Evolutionary conservation across 2,797 vertebrate genomes (phyloP).

Genomic region (Eulemur coronatus): DNA sequence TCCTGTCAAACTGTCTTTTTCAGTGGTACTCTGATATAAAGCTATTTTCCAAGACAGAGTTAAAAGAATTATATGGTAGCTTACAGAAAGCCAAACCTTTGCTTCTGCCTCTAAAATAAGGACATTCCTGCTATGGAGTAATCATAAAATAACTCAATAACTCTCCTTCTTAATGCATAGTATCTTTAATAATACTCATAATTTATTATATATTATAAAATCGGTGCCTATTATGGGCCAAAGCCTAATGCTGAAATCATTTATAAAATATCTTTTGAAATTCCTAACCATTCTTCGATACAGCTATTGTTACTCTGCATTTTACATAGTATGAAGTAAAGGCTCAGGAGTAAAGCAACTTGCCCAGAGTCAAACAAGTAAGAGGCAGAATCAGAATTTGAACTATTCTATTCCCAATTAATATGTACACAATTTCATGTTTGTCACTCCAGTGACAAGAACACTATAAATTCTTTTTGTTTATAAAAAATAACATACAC

Average conservation of each 20-base stretch:
- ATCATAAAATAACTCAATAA: not conserved
- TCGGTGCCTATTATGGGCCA: not conserved
- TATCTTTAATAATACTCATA: not conserved
- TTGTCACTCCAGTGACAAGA: not conserved
- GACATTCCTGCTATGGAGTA: not conserved
- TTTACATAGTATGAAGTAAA: not conserved
- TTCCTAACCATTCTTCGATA: not conserved
- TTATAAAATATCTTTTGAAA: not conserved
- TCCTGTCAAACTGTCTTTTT: not conserved
- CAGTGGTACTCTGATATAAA: not conserved
- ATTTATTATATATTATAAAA: not conserved
- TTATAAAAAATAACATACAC: not conserved
- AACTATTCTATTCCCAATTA: not conserved
- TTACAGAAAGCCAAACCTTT: not conserved
- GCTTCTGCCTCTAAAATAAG: not conserved
- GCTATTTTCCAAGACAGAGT: not conserved
- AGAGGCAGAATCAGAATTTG: not conserved
- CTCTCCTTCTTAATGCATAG: not conserved
- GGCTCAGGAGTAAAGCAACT: not conserved
- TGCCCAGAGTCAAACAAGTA: not conserved
- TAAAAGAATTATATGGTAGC: constrained; percentile 13
- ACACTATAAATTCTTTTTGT: not conserved
- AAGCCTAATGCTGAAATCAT: not conserved
- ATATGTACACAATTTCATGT: not conserved
- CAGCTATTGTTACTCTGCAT: not conserved